Evolutionary conservation across 1,140 invertebrate genomes (phyloP).

Genomic region (Heliconius melpomene): DNA sequence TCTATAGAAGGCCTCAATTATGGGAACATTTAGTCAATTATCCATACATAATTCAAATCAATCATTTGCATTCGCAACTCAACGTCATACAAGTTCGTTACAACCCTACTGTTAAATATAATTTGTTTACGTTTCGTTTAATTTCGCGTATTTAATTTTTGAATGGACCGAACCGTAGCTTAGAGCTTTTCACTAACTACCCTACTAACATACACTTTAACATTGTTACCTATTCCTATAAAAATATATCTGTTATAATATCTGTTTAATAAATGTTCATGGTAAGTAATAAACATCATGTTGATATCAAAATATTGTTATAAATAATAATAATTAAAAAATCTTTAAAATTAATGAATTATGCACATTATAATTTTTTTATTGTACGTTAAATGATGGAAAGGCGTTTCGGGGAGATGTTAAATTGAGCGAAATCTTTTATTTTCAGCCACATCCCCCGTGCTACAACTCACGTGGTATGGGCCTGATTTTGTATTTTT

Average conservation of each 20-base stretch:
- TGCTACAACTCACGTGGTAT: constrained; percentile 45
- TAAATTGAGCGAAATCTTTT: constrained; percentile 36
- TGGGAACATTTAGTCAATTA: background rate
- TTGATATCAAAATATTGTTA: background rate
- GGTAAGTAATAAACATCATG: background rate
- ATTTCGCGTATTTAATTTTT: constrained; percentile 12
- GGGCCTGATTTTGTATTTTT: constrained; percentile 38
- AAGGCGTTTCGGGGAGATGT: constrained; percentile 26
- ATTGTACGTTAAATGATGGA: constrained; percentile 22
- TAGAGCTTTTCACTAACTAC: constrained; percentile 34
- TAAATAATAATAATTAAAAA: background rate
- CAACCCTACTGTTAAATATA: constrained; percentile 15
- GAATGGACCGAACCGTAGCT: constrained; percentile 31
- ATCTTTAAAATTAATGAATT: background rate
- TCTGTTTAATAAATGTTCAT: background rate
- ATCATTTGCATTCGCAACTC: background rate
- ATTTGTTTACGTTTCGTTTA: constrained; percentile 13
- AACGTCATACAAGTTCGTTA: constrained; percentile 5
- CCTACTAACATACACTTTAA: constrained; percentile 30
- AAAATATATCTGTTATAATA: constrained; percentile 4
- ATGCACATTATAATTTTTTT: background rate
- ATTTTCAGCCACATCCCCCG: constrained; percentile 42
- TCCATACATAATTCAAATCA: background rate
- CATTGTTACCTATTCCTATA: constrained; percentile 8
- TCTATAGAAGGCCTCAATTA: background rate